These are phyloP conservation scores for Sarcophaga subvicina DNA, from an alignment of 2,888 invertebrate species.

Conservation along the genomic window DNA sequence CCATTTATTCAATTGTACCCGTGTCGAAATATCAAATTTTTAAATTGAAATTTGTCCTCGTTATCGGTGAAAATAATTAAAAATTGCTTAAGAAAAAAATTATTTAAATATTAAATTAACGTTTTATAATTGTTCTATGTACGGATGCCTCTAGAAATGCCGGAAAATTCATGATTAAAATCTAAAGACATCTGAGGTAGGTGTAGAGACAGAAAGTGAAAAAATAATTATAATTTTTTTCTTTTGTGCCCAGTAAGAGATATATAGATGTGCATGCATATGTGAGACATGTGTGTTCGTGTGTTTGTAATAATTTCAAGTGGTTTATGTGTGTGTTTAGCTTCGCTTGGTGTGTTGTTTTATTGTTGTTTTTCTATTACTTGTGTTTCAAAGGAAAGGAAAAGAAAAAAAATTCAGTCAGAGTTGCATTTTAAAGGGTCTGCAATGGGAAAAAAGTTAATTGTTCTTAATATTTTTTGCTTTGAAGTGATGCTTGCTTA, in stretches of 20 bases:
- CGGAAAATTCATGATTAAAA: constrained; percentile 86
- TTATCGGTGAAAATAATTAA: constrained; percentile 67
- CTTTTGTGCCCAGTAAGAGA: neutral
- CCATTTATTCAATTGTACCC: constrained; percentile 52
- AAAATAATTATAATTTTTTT: constrained; percentile 41
- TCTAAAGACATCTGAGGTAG: constrained; percentile 82
- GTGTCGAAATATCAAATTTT: constrained; percentile 64
- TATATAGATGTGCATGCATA: neutral
- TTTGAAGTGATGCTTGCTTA: neutral
- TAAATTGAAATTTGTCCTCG: constrained; percentile 61
- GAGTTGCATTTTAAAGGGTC: constrained; percentile 37
- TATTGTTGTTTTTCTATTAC: neutral
- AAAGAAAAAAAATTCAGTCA: constrained; percentile 1
- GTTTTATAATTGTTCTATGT: constrained; percentile 76
- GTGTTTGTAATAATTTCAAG: constrained; percentile 5
- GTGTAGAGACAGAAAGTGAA: constrained; percentile 76
- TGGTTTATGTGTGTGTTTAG: constrained; percentile 19
- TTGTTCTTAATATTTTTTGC: neutral
- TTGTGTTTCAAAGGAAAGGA: constrained; percentile 34
- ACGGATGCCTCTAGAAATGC: constrained; percentile 84
- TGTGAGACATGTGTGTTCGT: neutral
- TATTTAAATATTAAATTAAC: constrained; percentile 48
- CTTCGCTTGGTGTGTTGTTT: constrained; percentile 39
- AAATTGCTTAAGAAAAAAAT: constrained; percentile 51
- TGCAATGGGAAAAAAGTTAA: constrained; percentile 5